These are phyloP conservation scores for Bergia sp. DNA, from an alignment of 92 coral and sea anemone genomes.

Conservation along the genomic window DNA sequence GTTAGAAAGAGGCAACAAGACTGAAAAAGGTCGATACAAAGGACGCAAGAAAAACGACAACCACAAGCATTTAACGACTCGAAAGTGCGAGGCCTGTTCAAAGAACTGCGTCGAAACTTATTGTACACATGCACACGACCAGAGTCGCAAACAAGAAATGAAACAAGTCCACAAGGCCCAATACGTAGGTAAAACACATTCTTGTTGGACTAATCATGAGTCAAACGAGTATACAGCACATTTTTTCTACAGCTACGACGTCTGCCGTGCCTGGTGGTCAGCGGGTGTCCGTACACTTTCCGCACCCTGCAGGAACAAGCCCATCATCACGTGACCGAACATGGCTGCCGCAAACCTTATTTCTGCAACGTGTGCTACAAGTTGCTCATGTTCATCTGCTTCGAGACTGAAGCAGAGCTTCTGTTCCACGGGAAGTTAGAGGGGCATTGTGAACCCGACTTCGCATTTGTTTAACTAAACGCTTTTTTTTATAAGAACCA, in stretches of 20 bases:
- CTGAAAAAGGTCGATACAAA: slow-evolving; percentile 2
- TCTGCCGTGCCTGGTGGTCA: slow-evolving; percentile 83
- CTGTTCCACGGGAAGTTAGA: slow-evolving; percentile 78
- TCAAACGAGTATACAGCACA: slow-evolving; percentile 74
- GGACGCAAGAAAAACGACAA: slow-evolving; percentile 28
- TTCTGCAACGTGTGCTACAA: slow-evolving; percentile 84
- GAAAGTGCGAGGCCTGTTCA: slow-evolving; percentile 59
- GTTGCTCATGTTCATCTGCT: slow-evolving; percentile 68
- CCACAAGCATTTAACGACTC: neutral
- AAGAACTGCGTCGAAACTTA: slow-evolving; percentile 71
- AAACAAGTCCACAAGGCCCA: slow-evolving; percentile 66
- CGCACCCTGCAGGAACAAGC: slow-evolving; percentile 82
- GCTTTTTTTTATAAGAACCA: neutral
- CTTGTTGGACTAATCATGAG: slow-evolving; percentile 75
- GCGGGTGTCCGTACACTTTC: slow-evolving; percentile 81
- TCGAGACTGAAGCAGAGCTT: slow-evolving; percentile 82
- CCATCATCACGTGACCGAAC: slow-evolving; percentile 91
- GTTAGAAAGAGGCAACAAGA: slow-evolving; percentile 27
- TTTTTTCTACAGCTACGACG: slow-evolving; percentile 80
- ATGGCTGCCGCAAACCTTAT: slow-evolving; percentile 82
- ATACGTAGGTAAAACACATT: slow-evolving; percentile 86
- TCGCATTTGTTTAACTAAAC: slow-evolving; percentile 59
- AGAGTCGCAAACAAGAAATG: slow-evolving; percentile 73
- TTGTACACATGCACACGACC: slow-evolving; percentile 68
- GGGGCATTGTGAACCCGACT: slow-evolving; percentile 92